Percentiles rank a stretch among this genome's conserved stretches.
Evolutionary conservation across 2,888 invertebrate species (phyloP).

Genomic region (Spialia ferax): DNA sequence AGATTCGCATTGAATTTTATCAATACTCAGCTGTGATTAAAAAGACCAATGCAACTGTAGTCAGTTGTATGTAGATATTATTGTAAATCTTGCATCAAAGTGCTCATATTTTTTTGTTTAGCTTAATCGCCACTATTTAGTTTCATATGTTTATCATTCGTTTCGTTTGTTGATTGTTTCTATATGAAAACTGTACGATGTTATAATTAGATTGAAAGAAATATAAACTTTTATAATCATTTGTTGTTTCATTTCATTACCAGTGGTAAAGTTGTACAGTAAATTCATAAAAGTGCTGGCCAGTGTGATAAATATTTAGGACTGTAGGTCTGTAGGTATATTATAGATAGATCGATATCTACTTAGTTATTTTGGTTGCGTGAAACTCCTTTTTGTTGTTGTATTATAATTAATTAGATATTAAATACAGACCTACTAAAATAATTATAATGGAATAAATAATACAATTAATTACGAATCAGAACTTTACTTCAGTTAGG

Average conservation of each 20-base stretch:
- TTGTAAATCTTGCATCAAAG: neutral
- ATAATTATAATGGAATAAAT: too few species aligned
- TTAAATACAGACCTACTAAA: too few species aligned
- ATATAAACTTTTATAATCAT: conserved; percentile 2
- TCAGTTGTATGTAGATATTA: neutral
- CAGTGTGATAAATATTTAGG: too few species aligned
- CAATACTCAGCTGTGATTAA: conserved; percentile 11
- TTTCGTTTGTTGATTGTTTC: neutral
- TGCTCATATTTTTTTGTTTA: conserved; percentile 3
- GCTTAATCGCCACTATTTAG: neutral
- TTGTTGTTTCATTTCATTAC: neutral
- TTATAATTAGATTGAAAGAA: neutral
- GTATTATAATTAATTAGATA: too few species aligned
- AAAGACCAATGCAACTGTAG: conserved; percentile 7
- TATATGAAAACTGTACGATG: neutral
- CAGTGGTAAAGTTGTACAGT: neutral
- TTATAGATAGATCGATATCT: too few species aligned
- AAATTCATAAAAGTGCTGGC: too few species aligned
- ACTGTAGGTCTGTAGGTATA: too few species aligned
- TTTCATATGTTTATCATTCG: neutral
- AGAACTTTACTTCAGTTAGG: too few species aligned
- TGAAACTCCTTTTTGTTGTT: too few species aligned
- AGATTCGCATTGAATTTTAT: neutral
- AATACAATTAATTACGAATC: too few species aligned
- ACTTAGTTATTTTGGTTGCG: too few species aligned